Evolutionary conservation across 2,888 invertebrate species (phyloP), one percentile per base, ranked within the genome.

Genomic region (Apodemia duryi): DNA sequence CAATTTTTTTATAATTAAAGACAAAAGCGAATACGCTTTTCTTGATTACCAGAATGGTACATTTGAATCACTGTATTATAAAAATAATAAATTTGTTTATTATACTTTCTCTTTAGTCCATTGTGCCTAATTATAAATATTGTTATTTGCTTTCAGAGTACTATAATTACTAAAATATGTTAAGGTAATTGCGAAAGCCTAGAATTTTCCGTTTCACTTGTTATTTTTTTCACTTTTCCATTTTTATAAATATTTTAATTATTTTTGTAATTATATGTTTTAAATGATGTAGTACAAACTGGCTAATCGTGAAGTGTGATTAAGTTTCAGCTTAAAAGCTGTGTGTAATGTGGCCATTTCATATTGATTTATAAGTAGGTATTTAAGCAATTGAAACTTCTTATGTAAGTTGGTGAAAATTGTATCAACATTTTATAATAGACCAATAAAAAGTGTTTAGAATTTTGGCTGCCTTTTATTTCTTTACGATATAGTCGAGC

Each of bases 361-460:
- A 84, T 87, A 83, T 86, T 82, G 79, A 81, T 75, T 81, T 51
- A 21, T 51, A 51, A 79, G 77, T 74, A 65, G 86, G 81, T 78
- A 67, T 77, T 73, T 87, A 87, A 85, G 84, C 79, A 77, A 82
- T 78, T 82, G 52, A 61, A 82, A 71, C 71, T 81, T 82, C 82
- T 79, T 82, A 84, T 80, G 81, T 73, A 82, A 82, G 80, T 84
- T 82, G 79, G 84, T 77, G 77, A 74, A 80, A 82, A 80, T 75
- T 87, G 85, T 87, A 88, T 82, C 77, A 79, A 77, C 81, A 79
- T 82, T 80, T 75, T 79, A 83, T 85, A 74, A 85, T 81, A 88
- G 85, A 84, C 81, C 84, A 90, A 88, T 90, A 21, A 88, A 91
- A 90, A 83, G 86, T 85, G 90, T 86, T 88, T 89, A 86, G 88